Conservation (phyloP, 2,113 vertebrate genomes). For the Oryzias celebensis region DNA sequence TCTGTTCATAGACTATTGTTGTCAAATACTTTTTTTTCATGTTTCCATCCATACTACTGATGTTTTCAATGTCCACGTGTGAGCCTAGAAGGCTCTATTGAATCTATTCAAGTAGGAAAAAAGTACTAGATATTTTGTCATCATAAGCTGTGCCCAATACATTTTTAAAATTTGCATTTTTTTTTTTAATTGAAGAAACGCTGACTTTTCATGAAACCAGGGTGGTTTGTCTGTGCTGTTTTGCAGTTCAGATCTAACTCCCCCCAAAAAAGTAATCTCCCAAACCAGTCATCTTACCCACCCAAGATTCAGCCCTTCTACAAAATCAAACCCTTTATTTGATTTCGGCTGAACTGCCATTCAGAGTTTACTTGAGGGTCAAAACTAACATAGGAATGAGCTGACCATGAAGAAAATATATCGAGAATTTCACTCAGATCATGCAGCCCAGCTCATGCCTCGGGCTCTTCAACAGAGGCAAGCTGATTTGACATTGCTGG, state of each 20-base stretch:
- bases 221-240: constrained; percentile 17
- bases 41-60: too few relatives aligned
- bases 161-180: too few relatives aligned
- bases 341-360: constrained; percentile 22
- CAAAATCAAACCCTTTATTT: constrained; percentile 41
- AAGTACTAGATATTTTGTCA: too few relatives aligned
- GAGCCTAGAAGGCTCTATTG: too few relatives aligned
- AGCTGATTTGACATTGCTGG: constrained; percentile 58
- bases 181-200: too few relatives aligned
- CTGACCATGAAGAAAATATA: constrained; percentile 33
- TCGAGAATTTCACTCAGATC: constrained; percentile 46
- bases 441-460: constrained; percentile 22
- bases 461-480: constrained; percentile 27
- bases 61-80: too few relatives aligned
- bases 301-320: constrained; percentile 10
- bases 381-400: constrained; percentile 34
- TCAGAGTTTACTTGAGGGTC: constrained; percentile 25
- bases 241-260: constrained; percentile 16
- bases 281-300: constrained; percentile 1
- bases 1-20: constrained; percentile 15
- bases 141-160: too few relatives aligned
- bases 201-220: neutral
- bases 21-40: too few relatives aligned
- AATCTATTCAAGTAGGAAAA: too few relatives aligned
- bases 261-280: constrained; percentile 14